Evolutionary conservation across 2,113 vertebrate species (phyloP).

Genomic region (Eolophus roseicapilla): DNA sequence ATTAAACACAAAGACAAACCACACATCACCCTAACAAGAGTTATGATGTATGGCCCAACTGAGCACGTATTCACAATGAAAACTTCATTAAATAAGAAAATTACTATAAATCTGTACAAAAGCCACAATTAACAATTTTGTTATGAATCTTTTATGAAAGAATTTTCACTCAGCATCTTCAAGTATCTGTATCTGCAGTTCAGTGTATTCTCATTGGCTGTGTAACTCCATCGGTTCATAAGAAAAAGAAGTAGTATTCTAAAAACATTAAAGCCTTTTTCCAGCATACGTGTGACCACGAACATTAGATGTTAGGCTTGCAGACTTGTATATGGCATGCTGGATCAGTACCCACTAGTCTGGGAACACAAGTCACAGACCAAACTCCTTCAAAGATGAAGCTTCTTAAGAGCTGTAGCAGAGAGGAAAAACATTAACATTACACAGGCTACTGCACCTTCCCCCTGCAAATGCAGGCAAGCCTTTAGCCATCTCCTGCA

Average conservation of each 20-base stretch:
- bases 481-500: not conserved
- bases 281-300: not conserved
- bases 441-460: not conserved
- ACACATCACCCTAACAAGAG: not conserved
- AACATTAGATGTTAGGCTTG: not conserved
- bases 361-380: not conserved
- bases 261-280: conserved; percentile 18
- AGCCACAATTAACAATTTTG: not conserved
- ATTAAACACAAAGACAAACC: not conserved
- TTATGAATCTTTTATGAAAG: not conserved
- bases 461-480: not conserved
- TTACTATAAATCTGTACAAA: conserved; percentile 63
- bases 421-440: not conserved
- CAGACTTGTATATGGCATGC: not conserved
- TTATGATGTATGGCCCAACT: not conserved
- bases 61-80: conserved; percentile 8
- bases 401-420: not conserved
- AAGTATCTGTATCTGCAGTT: not conserved
- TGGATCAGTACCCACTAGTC: not conserved
- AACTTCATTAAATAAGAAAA: conserved; percentile 49
- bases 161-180: not conserved
- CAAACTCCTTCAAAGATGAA: not conserved
- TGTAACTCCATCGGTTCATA: not conserved
- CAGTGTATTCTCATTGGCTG: not conserved
- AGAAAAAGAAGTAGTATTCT: not conserved